Evolutionary conservation across 2,888 invertebrate species (phyloP).

Genomic region (Rhyacophila evoluta): DNA sequence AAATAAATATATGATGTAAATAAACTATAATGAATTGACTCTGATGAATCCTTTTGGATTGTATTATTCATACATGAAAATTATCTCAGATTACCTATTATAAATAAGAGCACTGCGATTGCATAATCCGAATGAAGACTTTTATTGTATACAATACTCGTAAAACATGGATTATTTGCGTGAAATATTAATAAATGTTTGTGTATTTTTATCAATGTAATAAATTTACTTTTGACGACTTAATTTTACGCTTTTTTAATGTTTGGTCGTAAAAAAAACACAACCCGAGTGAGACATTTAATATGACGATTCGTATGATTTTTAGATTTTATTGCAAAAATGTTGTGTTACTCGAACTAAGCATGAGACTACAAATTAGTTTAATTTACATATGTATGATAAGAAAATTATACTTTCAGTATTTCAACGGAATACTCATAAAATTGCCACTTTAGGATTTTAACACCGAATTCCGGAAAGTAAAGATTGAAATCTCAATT

Average conservation of each 20-base stretch:
- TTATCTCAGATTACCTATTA: too few species aligned
- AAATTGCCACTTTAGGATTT: too few species aligned
- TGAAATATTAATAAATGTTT: not conserved
- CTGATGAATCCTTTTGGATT: too few species aligned
- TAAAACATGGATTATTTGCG: not conserved
- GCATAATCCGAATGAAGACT: too few species aligned
- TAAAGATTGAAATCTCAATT: too few species aligned
- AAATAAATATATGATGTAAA: too few species aligned
- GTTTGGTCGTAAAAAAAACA: not conserved
- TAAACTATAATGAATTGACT: too few species aligned
- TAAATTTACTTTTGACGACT: not conserved
- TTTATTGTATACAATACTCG: too few species aligned
- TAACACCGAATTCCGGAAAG: too few species aligned
- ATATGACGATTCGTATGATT: not conserved
- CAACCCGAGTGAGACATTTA: not conserved
- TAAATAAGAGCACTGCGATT: too few species aligned
- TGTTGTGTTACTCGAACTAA: not conserved
- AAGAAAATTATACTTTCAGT: not conserved
- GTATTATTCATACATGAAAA: too few species aligned
- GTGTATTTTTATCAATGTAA: not conserved
- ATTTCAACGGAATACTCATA: not conserved
- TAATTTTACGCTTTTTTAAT: constrained; percentile 8
- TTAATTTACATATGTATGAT: not conserved
- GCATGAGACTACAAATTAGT: not conserved
- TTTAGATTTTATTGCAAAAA: not conserved